A percentile compares a stretch with the other conserved stretches of the same genome.
Evolutionary conservation across 1,140 invertebrate species (phyloP).

Genomic region (Hylaeus volcanicus): DNA sequence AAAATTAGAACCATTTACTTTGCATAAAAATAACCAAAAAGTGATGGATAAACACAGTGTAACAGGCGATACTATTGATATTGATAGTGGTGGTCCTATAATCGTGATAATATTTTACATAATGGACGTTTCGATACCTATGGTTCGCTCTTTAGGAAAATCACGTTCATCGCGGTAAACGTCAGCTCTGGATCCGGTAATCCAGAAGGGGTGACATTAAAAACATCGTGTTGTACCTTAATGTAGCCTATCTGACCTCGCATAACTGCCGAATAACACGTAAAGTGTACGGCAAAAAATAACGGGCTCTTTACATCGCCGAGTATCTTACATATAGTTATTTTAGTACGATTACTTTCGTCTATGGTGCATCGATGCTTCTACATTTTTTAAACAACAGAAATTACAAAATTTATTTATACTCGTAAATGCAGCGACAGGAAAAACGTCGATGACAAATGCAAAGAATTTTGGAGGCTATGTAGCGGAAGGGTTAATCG

Average conservation of each 20-base stretch:
- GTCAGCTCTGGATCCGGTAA: neutral
- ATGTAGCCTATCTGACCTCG: neutral
- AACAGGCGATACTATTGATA: too few species aligned
- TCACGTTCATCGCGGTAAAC: neutral
- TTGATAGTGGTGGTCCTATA: too few species aligned
- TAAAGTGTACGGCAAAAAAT: slow-evolving; percentile 15
- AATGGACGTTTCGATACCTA: too few species aligned
- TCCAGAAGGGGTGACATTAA: slow-evolving; percentile 11
- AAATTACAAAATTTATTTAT: too few species aligned
- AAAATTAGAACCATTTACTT: too few species aligned
- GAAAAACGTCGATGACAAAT: neutral
- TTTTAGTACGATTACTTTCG: neutral
- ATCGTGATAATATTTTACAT: too few species aligned
- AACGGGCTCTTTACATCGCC: neutral
- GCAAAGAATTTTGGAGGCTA: neutral
- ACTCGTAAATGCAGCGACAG: too few species aligned
- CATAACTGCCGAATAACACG: slow-evolving; percentile 29
- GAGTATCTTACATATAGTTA: neutral
- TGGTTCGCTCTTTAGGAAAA: neutral
- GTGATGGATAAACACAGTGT: too few species aligned
- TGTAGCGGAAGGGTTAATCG: slow-evolving; percentile 15
- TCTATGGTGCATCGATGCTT: too few species aligned
- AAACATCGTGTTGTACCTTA: slow-evolving; percentile 13
- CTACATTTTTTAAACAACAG: too few species aligned
- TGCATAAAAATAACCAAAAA: too few species aligned